Evolutionary conservation across 2,888 invertebrate species (phyloP).

Genomic region (Thereva nobilitata): DNA sequence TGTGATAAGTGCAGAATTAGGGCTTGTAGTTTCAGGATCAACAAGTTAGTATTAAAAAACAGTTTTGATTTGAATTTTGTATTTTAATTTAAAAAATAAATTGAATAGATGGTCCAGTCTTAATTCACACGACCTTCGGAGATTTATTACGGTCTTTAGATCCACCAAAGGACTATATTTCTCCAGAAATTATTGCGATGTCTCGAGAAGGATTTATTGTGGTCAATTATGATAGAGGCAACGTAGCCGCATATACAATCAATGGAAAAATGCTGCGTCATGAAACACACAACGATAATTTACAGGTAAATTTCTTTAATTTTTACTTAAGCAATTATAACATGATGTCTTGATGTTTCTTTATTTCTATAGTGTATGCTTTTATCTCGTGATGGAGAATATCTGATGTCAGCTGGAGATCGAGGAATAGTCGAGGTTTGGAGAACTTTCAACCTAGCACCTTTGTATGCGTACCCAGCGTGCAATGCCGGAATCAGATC

Average conservation of each 20-base stretch:
- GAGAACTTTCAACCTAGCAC: slow-evolving; percentile 95
- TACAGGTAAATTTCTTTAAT: slow-evolving; percentile 70
- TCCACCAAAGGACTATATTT: slow-evolving; percentile 73
- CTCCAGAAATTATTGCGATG: slow-evolving; percentile 88
- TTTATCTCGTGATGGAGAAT: slow-evolving; percentile 97
- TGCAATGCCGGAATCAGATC: slow-evolving; percentile 94
- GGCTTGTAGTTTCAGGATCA: slow-evolving; percentile 95
- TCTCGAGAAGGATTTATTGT: slow-evolving; percentile 96
- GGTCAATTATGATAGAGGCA: slow-evolving; percentile 89
- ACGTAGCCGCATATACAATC: slow-evolving; percentile 91
- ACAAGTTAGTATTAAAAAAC: slow-evolving; percentile 59
- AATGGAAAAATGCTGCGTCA: slow-evolving; percentile 88
- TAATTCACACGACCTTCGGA: slow-evolving; percentile 97
- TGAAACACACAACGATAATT: slow-evolving; percentile 92
- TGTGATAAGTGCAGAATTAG: slow-evolving; percentile 96
- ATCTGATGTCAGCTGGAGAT: slow-evolving; percentile 96
- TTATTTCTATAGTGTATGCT: slow-evolving; percentile 74
- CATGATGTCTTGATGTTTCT: slow-evolving; percentile 23
- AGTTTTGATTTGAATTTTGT: slow-evolving; percentile 18
- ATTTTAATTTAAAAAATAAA: not conserved
- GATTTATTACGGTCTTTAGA: slow-evolving; percentile 91
- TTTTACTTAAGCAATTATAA: slow-evolving; percentile 7
- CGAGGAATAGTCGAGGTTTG: slow-evolving; percentile 97
- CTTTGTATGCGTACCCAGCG: slow-evolving; percentile 96
- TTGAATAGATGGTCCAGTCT: slow-evolving; percentile 80